Evolutionary conservation across 2,888 invertebrate genomes (phyloP).

Genomic region (Mayetiola destructor): DNA sequence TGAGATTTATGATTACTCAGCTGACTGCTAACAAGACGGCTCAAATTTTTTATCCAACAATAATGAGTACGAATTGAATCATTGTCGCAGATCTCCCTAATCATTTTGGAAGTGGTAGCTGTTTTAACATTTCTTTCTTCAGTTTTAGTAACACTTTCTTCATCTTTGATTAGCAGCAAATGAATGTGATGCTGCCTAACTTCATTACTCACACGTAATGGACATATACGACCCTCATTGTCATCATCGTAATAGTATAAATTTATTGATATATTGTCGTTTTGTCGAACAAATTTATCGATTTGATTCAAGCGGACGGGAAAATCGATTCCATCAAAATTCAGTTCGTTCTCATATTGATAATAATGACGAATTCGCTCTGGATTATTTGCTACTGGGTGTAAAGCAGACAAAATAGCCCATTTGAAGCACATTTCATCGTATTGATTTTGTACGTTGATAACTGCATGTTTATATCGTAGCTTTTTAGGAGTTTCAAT

Average conservation of each 20-base stretch:
- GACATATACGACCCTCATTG: neutral
- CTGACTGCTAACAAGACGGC: neutral
- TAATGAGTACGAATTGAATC: neutral
- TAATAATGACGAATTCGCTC: neutral
- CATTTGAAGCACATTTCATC: constrained; percentile 4
- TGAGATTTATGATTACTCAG: neutral
- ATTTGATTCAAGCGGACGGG: neutral
- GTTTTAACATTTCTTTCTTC: neutral
- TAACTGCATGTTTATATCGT: neutral
- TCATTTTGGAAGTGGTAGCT: neutral
- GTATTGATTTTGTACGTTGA: constrained; percentile 1
- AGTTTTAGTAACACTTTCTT: neutral
- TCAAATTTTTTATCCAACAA: neutral
- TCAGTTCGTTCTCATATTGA: neutral
- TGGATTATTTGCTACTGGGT: neutral
- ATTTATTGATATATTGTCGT: neutral
- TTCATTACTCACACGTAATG: constrained; percentile 1
- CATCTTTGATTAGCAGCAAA: neutral
- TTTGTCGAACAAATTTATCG: neutral
- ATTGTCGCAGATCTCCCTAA: too few relatives aligned
- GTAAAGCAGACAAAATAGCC: neutral
- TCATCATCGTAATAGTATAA: neutral
- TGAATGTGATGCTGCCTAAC: neutral
- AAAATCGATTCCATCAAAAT: neutral
- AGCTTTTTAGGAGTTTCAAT: neutral